Conservation (phyloP, 2,113 vertebrate genomes). For the Vanacampus margaritifer region DNA sequence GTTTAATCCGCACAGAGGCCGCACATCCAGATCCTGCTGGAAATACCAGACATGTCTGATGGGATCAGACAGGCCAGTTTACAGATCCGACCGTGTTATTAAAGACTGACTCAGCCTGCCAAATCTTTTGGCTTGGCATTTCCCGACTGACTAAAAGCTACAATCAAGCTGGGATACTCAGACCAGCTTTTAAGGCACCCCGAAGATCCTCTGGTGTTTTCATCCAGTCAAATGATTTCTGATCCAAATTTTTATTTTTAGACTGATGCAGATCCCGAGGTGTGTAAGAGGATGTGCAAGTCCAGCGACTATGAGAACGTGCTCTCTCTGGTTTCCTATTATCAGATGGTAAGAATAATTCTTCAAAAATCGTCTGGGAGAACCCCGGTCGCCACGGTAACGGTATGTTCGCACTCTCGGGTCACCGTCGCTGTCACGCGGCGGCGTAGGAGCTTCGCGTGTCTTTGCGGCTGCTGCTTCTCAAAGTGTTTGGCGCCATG, state of each 20-base stretch:
- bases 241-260: slow-evolving; percentile 52
- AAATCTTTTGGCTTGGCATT: slow-evolving; percentile 30
- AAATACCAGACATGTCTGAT: slow-evolving; percentile 48
- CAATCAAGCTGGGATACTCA: slow-evolving; percentile 4
- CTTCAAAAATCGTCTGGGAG: too few species aligned
- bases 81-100: slow-evolving; percentile 22
- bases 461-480: slow-evolving; percentile 83
- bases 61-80: slow-evolving; percentile 43
- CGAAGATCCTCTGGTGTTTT: slow-evolving; percentile 2
- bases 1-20: slow-evolving; percentile 13
- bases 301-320: slow-evolving; percentile 85
- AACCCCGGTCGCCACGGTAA: background rate
- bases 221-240: background rate
- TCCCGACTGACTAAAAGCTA: slow-evolving; percentile 2
- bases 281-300: slow-evolving; percentile 97
- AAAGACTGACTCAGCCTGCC: slow-evolving; percentile 30
- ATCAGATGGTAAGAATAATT: slow-evolving; percentile 86
- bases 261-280: slow-evolving; percentile 96
- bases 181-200: slow-evolving; percentile 13
- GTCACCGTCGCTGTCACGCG: slow-evolving; percentile 13
- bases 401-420: background rate
- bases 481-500: slow-evolving; percentile 98
- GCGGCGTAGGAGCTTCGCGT: slow-evolving; percentile 84
- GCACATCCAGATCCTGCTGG: slow-evolving; percentile 16
- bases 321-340: slow-evolving; percentile 90